Conservation (phyloP, 2,888 invertebrate species). For the Brachylomia viminalis region DNA sequence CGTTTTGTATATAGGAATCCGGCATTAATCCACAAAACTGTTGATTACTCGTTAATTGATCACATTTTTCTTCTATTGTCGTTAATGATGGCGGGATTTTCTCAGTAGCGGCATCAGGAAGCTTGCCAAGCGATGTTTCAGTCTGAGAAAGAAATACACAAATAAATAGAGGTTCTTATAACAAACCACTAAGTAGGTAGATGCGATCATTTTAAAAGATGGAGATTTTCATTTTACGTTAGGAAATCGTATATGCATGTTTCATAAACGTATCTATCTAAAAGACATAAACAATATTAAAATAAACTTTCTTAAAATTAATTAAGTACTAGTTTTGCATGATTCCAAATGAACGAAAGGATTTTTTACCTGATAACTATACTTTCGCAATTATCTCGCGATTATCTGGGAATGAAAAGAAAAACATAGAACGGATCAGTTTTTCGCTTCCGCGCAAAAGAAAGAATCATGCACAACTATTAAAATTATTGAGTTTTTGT, state of each 20-base stretch:
- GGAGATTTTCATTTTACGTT: neutral
- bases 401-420: conserved; percentile 64
- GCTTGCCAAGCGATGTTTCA: conserved; percentile 88
- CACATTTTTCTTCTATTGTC: conserved; percentile 37
- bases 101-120: conserved; percentile 89
- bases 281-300: neutral
- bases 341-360: conserved; percentile 39
- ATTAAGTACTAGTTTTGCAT: conserved; percentile 50
- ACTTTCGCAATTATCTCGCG: conserved; percentile 64
- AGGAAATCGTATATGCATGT: neutral
- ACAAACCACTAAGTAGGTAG: neutral
- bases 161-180: conserved; percentile 19
- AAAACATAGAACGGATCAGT: conserved; percentile 56
- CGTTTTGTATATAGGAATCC: conserved; percentile 1
- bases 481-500: neutral
- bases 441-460: conserved; percentile 2
- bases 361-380: conserved; percentile 56
- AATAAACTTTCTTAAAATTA: neutral
- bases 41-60: conserved; percentile 45
- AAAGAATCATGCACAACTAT: conserved; percentile 56
- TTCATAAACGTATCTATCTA: neutral
- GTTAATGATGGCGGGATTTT: conserved; percentile 82
- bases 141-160: conserved; percentile 81
- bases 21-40: conserved; percentile 28
- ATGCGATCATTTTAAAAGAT: neutral